Conservation (phyloP, 2,113 vertebrate species). For the Myocastor coypus region DNA sequence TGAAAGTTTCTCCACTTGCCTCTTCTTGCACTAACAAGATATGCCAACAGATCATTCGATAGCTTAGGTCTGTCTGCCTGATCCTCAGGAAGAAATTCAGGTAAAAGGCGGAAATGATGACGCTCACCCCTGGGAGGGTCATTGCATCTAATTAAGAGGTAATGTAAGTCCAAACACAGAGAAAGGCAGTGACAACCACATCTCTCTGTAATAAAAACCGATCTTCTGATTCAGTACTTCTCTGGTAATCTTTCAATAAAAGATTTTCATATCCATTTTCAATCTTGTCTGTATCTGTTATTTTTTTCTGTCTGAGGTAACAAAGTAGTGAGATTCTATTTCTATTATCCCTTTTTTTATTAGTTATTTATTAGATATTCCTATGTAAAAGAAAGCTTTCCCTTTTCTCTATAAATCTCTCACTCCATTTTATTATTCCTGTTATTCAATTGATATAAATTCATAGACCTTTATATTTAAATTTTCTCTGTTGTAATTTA, state of each 20-base stretch:
- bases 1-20: background rate
- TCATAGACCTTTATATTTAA: background rate
- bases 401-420: background rate
- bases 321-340: background rate
- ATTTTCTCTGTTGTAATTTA: background rate
- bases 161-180: background rate
- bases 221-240: background rate
- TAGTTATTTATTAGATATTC: background rate
- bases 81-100: background rate
- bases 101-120: background rate
- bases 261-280: background rate
- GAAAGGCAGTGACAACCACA: background rate
- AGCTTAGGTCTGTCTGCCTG: background rate
- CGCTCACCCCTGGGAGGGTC: too few relatives aligned
- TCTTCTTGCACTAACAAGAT: background rate
- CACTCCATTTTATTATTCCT: background rate
- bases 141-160: too few relatives aligned
- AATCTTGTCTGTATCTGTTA: background rate
- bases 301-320: background rate
- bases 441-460: background rate
- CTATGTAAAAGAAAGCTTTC: background rate
- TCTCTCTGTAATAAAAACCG: background rate
- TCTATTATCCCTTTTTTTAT: background rate
- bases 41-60: background rate
- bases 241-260: background rate